Base-by-base conservation (phyloP, 1,140 invertebrate species). In the Drosophila nebulosa region DNA sequence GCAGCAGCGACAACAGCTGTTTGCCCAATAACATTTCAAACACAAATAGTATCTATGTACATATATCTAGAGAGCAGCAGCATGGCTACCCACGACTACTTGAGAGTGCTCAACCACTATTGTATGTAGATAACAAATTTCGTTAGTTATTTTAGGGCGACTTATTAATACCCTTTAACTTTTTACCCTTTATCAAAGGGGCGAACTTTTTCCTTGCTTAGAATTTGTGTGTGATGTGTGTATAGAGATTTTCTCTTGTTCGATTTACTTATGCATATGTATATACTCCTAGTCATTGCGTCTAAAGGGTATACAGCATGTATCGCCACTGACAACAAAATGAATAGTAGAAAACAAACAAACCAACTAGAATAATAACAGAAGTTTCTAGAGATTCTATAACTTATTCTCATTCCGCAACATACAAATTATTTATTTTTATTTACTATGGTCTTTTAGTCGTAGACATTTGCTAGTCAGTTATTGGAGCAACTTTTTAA, bases 1-100 rank as follows among this genome's bases (percentile, higher is more conserved):
- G 55, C 9, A 12, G 9, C 30, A 32, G 39, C 30, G 39, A 39
- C 56, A 58, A 39, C 56, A 58, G 56, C 56, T 58, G 56, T 58
- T 58, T 55, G 39, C 39, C 16, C 39, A 46, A 21, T 46, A 46
- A 46, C 14, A 16, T 21, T 46, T 46, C 21, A 7, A 46, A 46
- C 39, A 3, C 7, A 46, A 46, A 46, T 46, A 21, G 16, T 46
- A 21, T 46, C 39, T 46, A 21, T 36, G 9, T 35, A 1, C 12
- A 12, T 36, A 36, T 46, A 46, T 46, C 39, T 46, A 46, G 16
- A 46, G 39, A 46, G 39, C 39, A 46, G 9, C 9, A 32, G 30
- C 30, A 12, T 1, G 10, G 27, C 10, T 12, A 32, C 16, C 14
- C 14, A 42, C 39, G 6, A 42, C 39, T 18, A 46, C 39, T 39